Percentiles rank a stretch among this genome's conserved stretches.
phyloP scores from a whole-genome alignment of 2,888 invertebrate genomes.

The Piscicola geometra region DNA sequence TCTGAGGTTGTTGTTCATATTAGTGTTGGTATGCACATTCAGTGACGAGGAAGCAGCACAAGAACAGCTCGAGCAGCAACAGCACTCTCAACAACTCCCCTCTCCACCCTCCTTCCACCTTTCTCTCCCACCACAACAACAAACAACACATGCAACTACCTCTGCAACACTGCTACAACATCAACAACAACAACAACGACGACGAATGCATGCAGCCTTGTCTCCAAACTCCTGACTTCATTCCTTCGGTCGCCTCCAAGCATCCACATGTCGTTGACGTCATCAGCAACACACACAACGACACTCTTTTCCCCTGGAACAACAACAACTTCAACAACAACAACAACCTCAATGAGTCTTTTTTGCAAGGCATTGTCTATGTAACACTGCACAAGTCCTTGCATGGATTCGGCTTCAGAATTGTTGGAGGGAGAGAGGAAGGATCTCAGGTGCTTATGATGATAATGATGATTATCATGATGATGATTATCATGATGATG shows the following conservation, averaged over 20 bases:
- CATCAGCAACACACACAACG: neutral
- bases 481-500: too few relatives aligned
- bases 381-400: constrained; percentile 13
- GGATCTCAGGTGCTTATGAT: constrained; percentile 83
- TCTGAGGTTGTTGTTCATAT: too few relatives aligned
- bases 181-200: constrained; percentile 1
- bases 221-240: constrained; percentile 31
- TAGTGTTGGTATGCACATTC: too few relatives aligned
- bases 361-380: neutral
- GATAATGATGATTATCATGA: too few relatives aligned
- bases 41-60: neutral
- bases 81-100: neutral
- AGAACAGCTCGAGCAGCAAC: neutral
- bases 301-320: neutral
- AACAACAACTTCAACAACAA: neutral
- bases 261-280: neutral
- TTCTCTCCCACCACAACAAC: too few relatives aligned
- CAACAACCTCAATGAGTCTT: neutral
- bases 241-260: constrained; percentile 18
- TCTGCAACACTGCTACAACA: neutral
- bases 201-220: neutral
- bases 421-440: constrained; percentile 96
- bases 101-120: too few relatives aligned
- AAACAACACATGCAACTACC: neutral
- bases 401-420: constrained; percentile 88